Evolutionary conservation across 1,140 invertebrate genomes (phyloP).

Genomic region (Cydia pomonella): DNA sequence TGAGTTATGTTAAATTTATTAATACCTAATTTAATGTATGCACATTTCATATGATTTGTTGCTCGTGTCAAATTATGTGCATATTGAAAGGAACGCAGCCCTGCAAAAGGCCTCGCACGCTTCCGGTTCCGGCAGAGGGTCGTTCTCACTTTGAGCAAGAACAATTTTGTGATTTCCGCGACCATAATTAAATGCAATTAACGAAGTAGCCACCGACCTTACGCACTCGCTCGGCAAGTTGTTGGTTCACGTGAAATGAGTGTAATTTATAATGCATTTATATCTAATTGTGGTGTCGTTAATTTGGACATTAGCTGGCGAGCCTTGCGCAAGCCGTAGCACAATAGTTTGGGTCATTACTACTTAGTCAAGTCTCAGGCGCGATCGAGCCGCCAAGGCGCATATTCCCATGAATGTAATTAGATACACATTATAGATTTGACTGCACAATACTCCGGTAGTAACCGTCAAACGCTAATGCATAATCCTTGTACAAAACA

Average conservation of each 20-base stretch:
- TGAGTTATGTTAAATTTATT: neutral
- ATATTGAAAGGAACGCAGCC: constrained; percentile 24
- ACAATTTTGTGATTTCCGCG: constrained; percentile 61
- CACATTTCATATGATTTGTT: constrained; percentile 2
- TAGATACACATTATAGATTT: constrained; percentile 1
- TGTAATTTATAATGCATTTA: constrained; percentile 28
- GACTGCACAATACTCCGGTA: constrained; percentile 15
- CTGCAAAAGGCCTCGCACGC: constrained; percentile 52
- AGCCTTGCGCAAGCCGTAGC: constrained; percentile 13
- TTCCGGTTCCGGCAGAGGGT: constrained; percentile 66
- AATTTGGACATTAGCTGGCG: constrained; percentile 25
- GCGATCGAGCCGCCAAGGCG: neutral
- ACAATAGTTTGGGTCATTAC: constrained; percentile 21
- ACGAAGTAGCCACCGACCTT: constrained; percentile 43
- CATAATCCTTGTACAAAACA: neutral
- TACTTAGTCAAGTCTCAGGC: constrained; percentile 8
- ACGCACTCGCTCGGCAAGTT: neutral
- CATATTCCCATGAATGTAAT: constrained; percentile 17
- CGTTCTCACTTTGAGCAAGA: constrained; percentile 66
- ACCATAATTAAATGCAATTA: constrained; percentile 45
- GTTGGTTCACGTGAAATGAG: constrained; percentile 35
- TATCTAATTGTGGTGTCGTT: constrained; percentile 11
- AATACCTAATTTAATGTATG: neutral
- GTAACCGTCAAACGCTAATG: neutral
- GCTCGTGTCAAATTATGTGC: constrained; percentile 19